A percentile compares a stretch with the other conserved stretches of the same genome.
Evolutionary conservation across 2,113 vertebrate genomes (phyloP).

Genomic region (Columba janthina): DNA sequence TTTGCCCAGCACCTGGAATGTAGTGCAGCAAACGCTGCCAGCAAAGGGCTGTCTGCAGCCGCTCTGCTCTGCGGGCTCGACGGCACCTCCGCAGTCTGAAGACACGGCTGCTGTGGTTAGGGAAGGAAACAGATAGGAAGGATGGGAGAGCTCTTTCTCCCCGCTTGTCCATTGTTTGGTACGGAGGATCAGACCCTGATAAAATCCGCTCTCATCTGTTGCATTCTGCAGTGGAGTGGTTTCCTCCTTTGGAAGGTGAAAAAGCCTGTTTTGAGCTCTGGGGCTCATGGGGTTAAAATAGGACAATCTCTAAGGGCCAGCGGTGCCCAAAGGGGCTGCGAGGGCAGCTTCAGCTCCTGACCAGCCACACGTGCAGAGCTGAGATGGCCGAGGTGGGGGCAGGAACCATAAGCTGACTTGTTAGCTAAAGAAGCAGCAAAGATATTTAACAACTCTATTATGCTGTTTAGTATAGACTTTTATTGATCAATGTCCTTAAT

Average conservation of each 20-base stretch:
- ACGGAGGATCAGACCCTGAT: background rate
- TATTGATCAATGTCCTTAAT: slow-evolving; percentile 8
- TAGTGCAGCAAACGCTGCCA: background rate
- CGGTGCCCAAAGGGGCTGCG: fast-evolving
- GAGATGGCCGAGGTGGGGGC: background rate
- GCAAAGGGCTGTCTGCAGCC: background rate
- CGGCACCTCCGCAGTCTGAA: background rate
- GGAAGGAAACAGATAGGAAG: background rate
- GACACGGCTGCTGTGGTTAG: background rate
- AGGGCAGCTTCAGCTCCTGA: background rate
- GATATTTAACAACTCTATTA: slow-evolving; percentile 16
- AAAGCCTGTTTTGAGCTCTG: background rate
- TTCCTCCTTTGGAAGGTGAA: background rate
- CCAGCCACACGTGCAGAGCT: background rate
- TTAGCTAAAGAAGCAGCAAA: slow-evolving; percentile 20
- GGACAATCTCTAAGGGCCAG: background rate
- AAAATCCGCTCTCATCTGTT: background rate
- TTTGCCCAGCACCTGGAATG: background rate
- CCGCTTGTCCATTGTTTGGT: background rate
- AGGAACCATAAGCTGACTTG: background rate
- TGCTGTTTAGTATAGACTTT: background rate
- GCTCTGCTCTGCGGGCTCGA: background rate
- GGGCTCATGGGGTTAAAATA: background rate
- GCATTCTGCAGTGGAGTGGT: background rate
- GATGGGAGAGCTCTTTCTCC: background rate